phyloP scores from a whole-genome alignment of 2,113 vertebrate genomes.

The Oryzias curvinotus region DNA sequence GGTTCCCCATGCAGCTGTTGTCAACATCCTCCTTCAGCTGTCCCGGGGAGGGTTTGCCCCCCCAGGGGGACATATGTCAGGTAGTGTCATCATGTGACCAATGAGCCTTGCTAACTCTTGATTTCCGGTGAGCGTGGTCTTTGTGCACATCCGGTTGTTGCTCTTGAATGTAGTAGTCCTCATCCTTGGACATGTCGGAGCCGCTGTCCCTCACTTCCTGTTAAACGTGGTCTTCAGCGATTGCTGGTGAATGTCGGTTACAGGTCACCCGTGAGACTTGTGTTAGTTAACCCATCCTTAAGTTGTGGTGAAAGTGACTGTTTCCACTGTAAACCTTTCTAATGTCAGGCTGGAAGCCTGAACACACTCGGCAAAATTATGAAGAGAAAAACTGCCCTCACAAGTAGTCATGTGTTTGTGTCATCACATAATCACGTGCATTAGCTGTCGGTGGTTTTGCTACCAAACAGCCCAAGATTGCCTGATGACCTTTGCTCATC shows the following conservation, averaged over 20 bases:
- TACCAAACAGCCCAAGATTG: constrained; percentile 14
- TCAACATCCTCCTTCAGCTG: constrained; percentile 32
- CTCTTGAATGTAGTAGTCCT: constrained; percentile 1
- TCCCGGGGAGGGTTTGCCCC: not conserved
- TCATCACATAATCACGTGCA: constrained; percentile 46
- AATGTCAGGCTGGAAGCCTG: constrained; percentile 19
- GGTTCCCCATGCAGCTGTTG: constrained; percentile 27
- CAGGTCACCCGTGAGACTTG: no score
- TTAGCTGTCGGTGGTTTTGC: constrained; percentile 10
- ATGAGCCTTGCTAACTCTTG: no score
- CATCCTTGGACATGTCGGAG: constrained; percentile 3
- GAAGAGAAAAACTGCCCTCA: not conserved
- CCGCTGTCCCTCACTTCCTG: not conserved
- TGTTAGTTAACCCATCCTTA: no score
- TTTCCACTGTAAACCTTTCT: no score
- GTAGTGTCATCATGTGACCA: not conserved
- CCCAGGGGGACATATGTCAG: not conserved
- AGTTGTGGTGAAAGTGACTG: no score
- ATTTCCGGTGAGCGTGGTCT: no score
- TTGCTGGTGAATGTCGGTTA: no score
- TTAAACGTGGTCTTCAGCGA: not conserved
- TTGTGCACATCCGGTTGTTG: not conserved
- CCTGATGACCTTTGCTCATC: constrained; percentile 34
- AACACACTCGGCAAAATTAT: not conserved
- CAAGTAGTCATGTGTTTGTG: constrained; percentile 30